These are phyloP conservation scores for Macrotrachela quadricornifera DNA, from an alignment of 1,140 invertebrate species.

Conservation along the genomic window DNA sequence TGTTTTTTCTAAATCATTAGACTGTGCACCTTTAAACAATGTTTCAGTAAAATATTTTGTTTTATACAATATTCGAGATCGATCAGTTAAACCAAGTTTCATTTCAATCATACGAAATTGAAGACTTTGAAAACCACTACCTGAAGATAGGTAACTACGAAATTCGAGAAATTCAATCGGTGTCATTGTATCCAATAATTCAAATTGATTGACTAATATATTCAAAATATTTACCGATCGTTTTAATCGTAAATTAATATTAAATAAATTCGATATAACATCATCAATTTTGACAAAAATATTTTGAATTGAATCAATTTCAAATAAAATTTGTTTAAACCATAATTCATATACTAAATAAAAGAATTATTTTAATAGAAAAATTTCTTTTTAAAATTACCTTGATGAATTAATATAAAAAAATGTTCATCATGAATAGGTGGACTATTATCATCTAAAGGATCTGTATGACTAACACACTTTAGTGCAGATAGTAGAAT, in stretches of 20 bases:
- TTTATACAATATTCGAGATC: constrained; percentile 42
- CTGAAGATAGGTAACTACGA: constrained; percentile 60
- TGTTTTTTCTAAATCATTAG: too few relatives aligned
- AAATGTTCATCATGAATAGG: constrained; percentile 71
- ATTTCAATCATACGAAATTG: constrained; percentile 91
- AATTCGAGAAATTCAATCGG: constrained; percentile 92
- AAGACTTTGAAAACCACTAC: constrained; percentile 87
- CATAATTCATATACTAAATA: constrained; percentile 82
- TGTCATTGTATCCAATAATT: constrained; percentile 91
- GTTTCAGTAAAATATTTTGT: too few relatives aligned
- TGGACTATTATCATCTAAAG: too few relatives aligned
- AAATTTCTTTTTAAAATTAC: constrained; percentile 32
- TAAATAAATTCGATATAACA: too few relatives aligned
- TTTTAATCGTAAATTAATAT: too few relatives aligned
- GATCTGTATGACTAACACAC: too few relatives aligned
- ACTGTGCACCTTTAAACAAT: too few relatives aligned
- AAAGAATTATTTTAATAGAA: constrained; percentile 7
- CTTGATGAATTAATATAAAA: constrained; percentile 92
- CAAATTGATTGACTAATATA: constrained; percentile 83
- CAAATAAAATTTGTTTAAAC: constrained; percentile 97
- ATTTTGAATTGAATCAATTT: constrained; percentile 68
- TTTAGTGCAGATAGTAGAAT: too few relatives aligned
- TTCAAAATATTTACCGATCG: constrained; percentile 21
- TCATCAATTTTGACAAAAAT: constrained; percentile 41
- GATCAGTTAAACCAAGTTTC: constrained; percentile 71